Conservation (phyloP, 2,113 vertebrate species). For the Ranitomeya imitator region DNA sequence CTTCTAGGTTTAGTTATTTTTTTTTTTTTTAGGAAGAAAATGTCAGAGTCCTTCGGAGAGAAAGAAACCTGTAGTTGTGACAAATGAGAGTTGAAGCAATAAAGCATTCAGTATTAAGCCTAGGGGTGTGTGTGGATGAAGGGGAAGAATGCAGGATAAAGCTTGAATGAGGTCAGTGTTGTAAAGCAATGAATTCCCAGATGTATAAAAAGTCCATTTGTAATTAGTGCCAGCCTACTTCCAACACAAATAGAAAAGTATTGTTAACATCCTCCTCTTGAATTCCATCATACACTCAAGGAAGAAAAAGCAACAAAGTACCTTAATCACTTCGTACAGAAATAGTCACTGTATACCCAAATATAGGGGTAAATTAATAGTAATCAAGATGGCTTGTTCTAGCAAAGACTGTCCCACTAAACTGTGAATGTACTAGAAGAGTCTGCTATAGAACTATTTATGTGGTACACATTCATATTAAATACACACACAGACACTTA, state of each 20-base stretch:
- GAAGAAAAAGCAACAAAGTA: not conserved
- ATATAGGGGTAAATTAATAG: too few relatives aligned
- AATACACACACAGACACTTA: not conserved
- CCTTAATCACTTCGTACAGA: not conserved
- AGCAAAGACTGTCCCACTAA: too few relatives aligned
- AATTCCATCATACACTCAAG: conserved; percentile 11
- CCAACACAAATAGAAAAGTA: conserved; percentile 24
- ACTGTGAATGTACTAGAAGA: too few relatives aligned
- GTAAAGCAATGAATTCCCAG: conserved; percentile 48
- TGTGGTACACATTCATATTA: too few relatives aligned
- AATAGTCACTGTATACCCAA: not conserved
- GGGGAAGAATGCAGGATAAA: conserved; percentile 34
- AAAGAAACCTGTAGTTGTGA: conserved; percentile 49
- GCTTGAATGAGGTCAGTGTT: conserved; percentile 51
- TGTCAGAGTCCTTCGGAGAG: not conserved
- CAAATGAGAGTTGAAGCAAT: conserved; percentile 36
- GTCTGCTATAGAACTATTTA: too few relatives aligned
- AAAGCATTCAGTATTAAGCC: conserved; percentile 28
- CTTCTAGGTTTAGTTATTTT: not conserved
- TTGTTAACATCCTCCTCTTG: conserved; percentile 26
- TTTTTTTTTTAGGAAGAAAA: not conserved
- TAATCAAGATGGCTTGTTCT: too few relatives aligned
- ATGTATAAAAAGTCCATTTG: conserved; percentile 50
- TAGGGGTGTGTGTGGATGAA: conserved; percentile 30
- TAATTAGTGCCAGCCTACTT: conserved; percentile 31